A percentile compares a stretch with the other conserved stretches of the same genome.
Conservation (phyloP, 1,140 invertebrate species). For the Drosophila pandora region DNA sequence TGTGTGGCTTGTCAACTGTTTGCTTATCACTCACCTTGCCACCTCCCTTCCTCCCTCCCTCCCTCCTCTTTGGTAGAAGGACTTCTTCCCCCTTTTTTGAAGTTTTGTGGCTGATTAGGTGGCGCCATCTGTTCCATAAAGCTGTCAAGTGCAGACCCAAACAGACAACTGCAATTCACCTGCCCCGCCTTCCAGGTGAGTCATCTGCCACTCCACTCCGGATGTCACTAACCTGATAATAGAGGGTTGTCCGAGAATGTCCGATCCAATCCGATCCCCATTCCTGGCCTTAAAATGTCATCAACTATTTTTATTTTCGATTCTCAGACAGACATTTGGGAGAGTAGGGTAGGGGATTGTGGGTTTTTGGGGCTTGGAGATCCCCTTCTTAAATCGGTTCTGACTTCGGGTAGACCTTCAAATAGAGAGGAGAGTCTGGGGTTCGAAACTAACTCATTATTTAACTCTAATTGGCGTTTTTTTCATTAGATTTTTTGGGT, state of each 20-base stretch:
- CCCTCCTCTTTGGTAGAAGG: no score
- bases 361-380: not conserved
- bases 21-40: conserved; percentile 50
- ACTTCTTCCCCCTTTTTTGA: no score
- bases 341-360: no score
- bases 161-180: conserved; percentile 10
- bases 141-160: conserved; percentile 47
- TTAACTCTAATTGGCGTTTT: no score
- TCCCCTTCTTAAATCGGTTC: no score
- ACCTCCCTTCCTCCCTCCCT: no score
- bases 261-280: conserved; percentile 2
- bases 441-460: no score
- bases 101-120: conserved; percentile 24
- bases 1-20: conserved; percentile 28
- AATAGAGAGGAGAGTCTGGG: no score
- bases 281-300: conserved; percentile 38
- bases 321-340: not conserved
- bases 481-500: no score
- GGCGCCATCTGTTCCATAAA: conserved; percentile 52
- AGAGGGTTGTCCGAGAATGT: no score
- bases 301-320: conserved; percentile 55
- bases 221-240: conserved; percentile 1
- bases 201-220: conserved; percentile 19
- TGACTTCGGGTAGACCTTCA: no score
- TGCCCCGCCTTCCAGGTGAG: not conserved